phyloP scores from a whole-genome alignment of 2,797 vertebrate genomes.

The Coranthus polyacanthus region DNA sequence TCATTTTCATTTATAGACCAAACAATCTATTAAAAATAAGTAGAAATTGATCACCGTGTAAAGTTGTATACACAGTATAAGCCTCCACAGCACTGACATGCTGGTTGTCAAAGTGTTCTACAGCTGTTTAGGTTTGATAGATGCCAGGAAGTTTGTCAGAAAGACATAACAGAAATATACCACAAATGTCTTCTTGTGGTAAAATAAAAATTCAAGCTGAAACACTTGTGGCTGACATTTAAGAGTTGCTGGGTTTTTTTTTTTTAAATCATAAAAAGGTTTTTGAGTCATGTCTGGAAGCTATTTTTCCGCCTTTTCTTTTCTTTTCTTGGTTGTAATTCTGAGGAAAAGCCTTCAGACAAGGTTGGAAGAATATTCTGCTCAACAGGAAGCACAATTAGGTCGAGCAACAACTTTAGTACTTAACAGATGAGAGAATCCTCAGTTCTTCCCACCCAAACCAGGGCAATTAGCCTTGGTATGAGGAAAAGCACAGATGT shows the following conservation, averaged over 20 bases:
- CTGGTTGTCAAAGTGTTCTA: too few species aligned
- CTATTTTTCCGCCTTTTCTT: conserved; percentile 29
- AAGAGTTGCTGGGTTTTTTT: conserved; percentile 11
- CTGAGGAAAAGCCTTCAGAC: not conserved
- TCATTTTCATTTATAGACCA: too few species aligned
- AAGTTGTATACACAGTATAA: too few species aligned
- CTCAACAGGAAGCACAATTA: conserved; percentile 29
- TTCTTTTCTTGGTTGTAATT: not conserved
- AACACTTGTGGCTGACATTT: not conserved
- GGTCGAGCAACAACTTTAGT: conserved; percentile 40
- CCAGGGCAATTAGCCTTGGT: conserved; percentile 18
- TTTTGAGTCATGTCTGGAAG: conserved; percentile 34
- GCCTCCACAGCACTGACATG: too few species aligned
- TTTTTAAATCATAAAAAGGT: conserved; percentile 13
- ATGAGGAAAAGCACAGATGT: conserved; percentile 30
- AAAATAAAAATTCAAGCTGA: conserved; percentile 23
- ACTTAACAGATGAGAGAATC: conserved; percentile 55
- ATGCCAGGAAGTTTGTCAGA: conserved; percentile 26
- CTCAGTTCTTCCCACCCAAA: conserved; percentile 22
- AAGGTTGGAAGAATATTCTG: conserved; percentile 25
- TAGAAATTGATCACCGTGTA: too few species aligned
- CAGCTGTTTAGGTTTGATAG: conserved; percentile 28
- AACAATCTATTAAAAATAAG: too few species aligned
- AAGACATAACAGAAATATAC: conserved; percentile 25
- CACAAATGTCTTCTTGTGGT: conserved; percentile 20